A percentile compares a stretch with the other conserved stretches of the same genome.
These are phyloP conservation scores for Pristionchus mayeri DNA, from an alignment of 2,888 invertebrate genomes.

Conservation along the genomic window DNA sequence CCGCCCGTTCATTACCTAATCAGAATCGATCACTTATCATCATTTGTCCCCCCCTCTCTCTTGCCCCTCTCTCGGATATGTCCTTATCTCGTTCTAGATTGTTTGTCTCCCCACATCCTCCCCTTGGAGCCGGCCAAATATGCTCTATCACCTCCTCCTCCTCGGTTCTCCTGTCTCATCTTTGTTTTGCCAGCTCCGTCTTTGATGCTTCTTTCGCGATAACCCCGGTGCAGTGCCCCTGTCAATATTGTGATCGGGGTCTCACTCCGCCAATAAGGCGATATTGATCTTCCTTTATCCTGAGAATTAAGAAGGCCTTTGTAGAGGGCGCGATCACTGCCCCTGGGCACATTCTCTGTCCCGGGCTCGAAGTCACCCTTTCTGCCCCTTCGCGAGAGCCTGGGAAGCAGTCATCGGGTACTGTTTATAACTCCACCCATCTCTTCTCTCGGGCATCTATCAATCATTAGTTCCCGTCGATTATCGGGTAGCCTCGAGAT, in stretches of 20 bases:
- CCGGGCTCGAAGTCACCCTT: background rate
- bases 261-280: background rate
- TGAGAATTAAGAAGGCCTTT: background rate
- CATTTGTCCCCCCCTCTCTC: background rate
- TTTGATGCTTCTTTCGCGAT: too few species aligned
- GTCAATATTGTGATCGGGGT: background rate
- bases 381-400: background rate
- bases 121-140: background rate
- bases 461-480: conserved; percentile 15
- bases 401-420: background rate
- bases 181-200: too few species aligned
- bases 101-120: background rate
- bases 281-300: background rate
- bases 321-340: background rate
- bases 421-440: background rate
- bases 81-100: conserved; percentile 22
- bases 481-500: background rate
- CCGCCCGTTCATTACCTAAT: conserved; percentile 35
- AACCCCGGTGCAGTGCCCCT: too few species aligned
- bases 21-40: conserved; percentile 38
- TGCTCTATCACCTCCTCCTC: conserved; percentile 7
- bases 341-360: background rate
- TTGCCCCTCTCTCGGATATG: conserved; percentile 1
- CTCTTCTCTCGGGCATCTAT: background rate
- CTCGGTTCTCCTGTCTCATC: background rate